phyloP scores from a whole-genome alignment of 2,797 vertebrate genomes.

The Dallia pectoralis region DNA sequence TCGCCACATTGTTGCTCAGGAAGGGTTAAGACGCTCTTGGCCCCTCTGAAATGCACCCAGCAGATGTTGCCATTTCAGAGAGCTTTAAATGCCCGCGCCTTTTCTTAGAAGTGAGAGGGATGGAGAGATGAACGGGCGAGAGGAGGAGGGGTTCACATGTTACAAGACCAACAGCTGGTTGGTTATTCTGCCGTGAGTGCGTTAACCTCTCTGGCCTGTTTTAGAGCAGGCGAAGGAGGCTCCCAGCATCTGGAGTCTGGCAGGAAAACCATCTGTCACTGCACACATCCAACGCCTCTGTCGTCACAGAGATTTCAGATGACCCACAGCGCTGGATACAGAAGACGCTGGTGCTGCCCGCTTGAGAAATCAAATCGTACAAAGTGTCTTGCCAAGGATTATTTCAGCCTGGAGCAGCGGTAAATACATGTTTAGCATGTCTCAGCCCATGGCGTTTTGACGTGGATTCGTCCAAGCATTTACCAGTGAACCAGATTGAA shows the following conservation, averaged over 20 bases:
- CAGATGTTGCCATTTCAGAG: constrained; percentile 69
- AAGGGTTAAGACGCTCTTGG: constrained; percentile 71
- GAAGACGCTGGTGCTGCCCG: neutral
- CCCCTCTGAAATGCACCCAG: constrained; percentile 59
- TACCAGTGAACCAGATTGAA: neutral
- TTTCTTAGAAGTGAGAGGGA: constrained; percentile 42
- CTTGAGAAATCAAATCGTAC: neutral
- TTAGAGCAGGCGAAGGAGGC: constrained; percentile 85
- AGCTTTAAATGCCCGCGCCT: constrained; percentile 55
- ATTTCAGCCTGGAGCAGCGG: neutral
- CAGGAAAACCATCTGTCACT: constrained; percentile 32
- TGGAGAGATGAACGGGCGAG: constrained; percentile 31
- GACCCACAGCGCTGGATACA: neutral
- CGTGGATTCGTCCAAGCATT: neutral
- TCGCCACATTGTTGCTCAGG: constrained; percentile 60
- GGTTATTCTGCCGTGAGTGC: constrained; percentile 90
- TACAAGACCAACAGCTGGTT: constrained; percentile 95
- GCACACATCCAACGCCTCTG: neutral
- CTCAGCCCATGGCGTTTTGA: neutral
- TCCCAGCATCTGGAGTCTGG: constrained; percentile 86
- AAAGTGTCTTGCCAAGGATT: neutral
- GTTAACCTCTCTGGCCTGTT: constrained; percentile 92
- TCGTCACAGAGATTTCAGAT: neutral
- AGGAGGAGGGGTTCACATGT: constrained; percentile 84
- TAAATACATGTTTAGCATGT: neutral